A percentile compares a stretch with the other conserved stretches of the same genome.
Conservation (phyloP, 1,140 invertebrate species). For the Anadara kagoshimensis region DNA sequence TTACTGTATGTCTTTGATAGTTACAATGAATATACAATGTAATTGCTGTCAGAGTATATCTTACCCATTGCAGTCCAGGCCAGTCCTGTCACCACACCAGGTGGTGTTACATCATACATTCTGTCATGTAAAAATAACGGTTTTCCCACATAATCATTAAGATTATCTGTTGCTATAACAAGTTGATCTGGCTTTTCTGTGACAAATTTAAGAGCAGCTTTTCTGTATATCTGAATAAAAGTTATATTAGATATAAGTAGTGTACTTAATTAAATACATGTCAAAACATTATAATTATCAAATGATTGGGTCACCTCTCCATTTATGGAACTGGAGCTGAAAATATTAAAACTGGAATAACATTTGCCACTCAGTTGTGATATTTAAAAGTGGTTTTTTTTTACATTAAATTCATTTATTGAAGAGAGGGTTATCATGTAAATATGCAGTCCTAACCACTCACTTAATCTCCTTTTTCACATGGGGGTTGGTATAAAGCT, state of each 20-base stretch:
- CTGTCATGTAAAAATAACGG: constrained; percentile 95
- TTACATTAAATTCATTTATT: too few relatives aligned
- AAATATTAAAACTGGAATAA: too few relatives aligned
- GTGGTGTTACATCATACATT: constrained; percentile 93
- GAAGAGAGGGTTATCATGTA: too few relatives aligned
- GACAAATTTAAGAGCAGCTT: constrained; percentile 95
- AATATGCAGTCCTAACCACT: too few relatives aligned
- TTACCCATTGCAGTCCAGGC: constrained; percentile 99
- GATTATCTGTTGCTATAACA: constrained; percentile 82
- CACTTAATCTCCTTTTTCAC: too few relatives aligned
- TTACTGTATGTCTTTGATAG: too few relatives aligned
- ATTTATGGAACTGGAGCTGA: too few relatives aligned
- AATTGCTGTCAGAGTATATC: not conserved
- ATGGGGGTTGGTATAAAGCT: too few relatives aligned
- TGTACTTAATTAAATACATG: not conserved
- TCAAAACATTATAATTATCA: not conserved
- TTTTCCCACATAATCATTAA: constrained; percentile 95
- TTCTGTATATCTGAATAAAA: constrained; percentile 84
- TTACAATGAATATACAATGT: too few relatives aligned
- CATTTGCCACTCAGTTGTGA: too few relatives aligned
- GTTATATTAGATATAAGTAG: constrained; percentile 1
- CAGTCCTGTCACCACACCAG: constrained; percentile 97
- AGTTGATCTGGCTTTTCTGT: constrained; percentile 86
- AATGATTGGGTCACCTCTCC: too few relatives aligned
- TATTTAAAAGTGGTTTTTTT: too few relatives aligned